Conservation (phyloP, 2,888 invertebrate species). For the Odontomyia ornata region DNA sequence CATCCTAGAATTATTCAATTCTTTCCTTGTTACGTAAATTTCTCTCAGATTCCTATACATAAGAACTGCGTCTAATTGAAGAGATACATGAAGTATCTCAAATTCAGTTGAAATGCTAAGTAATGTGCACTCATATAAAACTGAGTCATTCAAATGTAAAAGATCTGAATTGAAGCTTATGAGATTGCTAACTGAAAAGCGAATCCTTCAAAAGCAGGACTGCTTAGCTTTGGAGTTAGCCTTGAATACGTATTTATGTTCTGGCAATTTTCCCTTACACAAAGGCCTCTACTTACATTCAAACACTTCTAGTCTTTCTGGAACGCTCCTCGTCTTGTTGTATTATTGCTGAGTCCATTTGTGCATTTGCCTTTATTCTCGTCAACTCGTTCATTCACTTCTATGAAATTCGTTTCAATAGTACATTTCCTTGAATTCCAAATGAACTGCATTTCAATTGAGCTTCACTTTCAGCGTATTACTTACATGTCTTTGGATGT, state of each 20-base stretch:
- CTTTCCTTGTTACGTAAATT: too few species aligned
- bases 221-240: conserved; percentile 17
- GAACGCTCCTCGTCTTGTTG: background rate
- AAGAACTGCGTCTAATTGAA: too few species aligned
- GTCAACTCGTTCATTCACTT: background rate
- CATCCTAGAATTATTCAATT: too few species aligned
- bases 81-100: too few species aligned
- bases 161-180: conserved; percentile 3
- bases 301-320: background rate
- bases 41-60: too few species aligned
- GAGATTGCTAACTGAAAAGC: conserved; percentile 5
- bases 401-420: conserved; percentile 3
- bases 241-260: conserved; percentile 9
- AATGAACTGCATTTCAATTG: conserved; percentile 25
- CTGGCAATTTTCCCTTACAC: conserved; percentile 13
- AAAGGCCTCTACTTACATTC: conserved; percentile 6
- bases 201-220: conserved; percentile 7
- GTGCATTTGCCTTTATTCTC: background rate
- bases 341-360: background rate
- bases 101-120: background rate
- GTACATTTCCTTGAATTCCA: conserved; percentile 11
- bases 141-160: conserved; percentile 9
- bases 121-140: conserved; percentile 16
- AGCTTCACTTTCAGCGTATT: background rate
- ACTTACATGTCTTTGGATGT: background rate